Evolutionary conservation across 2,888 invertebrate genomes (phyloP), one percentile per base, ranked within the genome.

Genomic region (Caenorhabditis plicata): DNA sequence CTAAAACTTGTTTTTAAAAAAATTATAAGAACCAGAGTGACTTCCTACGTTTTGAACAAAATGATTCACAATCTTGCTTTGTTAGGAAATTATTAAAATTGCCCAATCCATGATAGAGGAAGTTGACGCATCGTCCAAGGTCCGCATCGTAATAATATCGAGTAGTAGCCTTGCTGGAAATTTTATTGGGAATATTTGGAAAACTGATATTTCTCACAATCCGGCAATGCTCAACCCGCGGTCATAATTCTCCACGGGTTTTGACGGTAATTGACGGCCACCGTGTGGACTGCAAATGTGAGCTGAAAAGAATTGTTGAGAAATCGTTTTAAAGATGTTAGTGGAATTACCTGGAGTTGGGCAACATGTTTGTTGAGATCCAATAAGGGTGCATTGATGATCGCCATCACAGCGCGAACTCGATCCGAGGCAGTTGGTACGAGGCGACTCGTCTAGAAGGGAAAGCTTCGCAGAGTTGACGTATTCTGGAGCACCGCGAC

Each of bases 21-120:
- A n/a, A 43, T 35, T 31, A 32, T 19, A n/a, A n/a, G n/a, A n/a
- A n/a, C n/a, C n/a, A n/a, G n/a, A n/a, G n/a, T n/a, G n/a, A n/a
- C n/a, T n/a, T 29, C 61, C 42, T 35, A 75, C 75, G 51, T 57
- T 75, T 77, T 7, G 76, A 72, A 33, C 76, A 76, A 56, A 76
- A 77, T 7, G 57, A 55, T 45, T 76, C 76, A 31, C 78, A 78
- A 40, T 78, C 77, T 36, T 74, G 69, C 41, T 77, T 73, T 1
- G 75, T 75, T 20, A 66, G 35, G 45, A 78, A 78, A 45, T 77
- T 78, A 49, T 78, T 78, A 50, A 68, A 79, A 38, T 78, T 78
- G 22, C 79, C 80, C 13, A 79, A 68, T 13, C 75, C 71, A 13
- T 74, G 66, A 51, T 70, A 78, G 19, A 72, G 39, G 53, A 80